Evolutionary conservation across 2,888 invertebrate species (phyloP).

Genomic region (Ectemnius cavifrons): DNA sequence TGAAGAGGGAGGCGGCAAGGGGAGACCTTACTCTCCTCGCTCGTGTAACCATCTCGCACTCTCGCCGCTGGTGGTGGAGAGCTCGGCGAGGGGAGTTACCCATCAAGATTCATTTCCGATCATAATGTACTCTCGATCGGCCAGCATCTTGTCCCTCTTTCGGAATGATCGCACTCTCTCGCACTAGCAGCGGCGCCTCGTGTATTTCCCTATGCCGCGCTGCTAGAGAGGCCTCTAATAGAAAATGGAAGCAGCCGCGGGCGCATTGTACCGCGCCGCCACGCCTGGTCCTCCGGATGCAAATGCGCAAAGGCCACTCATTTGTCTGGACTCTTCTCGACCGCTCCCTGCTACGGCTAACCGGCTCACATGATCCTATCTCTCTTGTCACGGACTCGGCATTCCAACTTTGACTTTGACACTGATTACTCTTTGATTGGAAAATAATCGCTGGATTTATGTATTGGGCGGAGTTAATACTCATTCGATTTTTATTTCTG

Average conservation of each 20-base stretch:
- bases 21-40: too few species aligned
- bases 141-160: slow-evolving; percentile 21
- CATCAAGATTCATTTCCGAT: slow-evolving; percentile 57
- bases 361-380: too few species aligned
- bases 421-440: too few species aligned
- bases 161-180: too few species aligned
- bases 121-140: slow-evolving; percentile 57
- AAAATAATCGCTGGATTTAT: too few species aligned
- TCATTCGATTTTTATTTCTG: too few species aligned
- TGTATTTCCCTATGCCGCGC: slow-evolving; percentile 12
- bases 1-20: too few species aligned
- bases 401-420: too few species aligned
- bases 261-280: slow-evolving; percentile 47
- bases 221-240: slow-evolving; percentile 50
- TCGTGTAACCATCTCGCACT: too few species aligned
- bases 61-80: slow-evolving; percentile 13
- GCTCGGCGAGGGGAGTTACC: slow-evolving; percentile 43
- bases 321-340: not conserved
- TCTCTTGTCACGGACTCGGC: too few species aligned
- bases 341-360: slow-evolving; percentile 11
- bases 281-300: slow-evolving; percentile 37
- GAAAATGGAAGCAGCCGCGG: slow-evolving; percentile 59
- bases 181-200: too few species aligned
- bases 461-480: too few species aligned
- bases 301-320: slow-evolving; percentile 13